Conservation (phyloP, 2,888 invertebrate genomes). For the Strigamia maritima region DNA sequence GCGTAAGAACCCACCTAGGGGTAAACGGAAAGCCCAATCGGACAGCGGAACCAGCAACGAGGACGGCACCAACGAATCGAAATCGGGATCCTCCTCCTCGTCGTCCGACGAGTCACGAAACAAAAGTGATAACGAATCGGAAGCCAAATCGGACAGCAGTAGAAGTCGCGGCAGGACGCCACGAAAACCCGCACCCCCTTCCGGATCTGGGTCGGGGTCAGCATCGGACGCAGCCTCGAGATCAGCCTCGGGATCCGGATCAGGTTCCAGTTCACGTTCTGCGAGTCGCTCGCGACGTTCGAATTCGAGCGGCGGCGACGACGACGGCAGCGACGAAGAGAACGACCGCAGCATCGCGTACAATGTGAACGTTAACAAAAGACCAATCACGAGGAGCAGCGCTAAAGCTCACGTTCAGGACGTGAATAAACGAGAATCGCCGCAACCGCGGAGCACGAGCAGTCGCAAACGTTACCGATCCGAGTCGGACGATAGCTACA, state of each 20-base stretch:
- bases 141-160: neutral
- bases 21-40: neutral
- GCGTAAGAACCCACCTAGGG: neutral
- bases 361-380: slow-evolving; percentile 13
- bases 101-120: slow-evolving; percentile 11
- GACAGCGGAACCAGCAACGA: neutral
- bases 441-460: neutral
- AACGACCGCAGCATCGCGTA: slow-evolving; percentile 43
- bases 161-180: neutral
- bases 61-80: neutral
- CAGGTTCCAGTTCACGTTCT: neutral
- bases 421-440: neutral
- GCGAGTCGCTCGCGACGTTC: slow-evolving; percentile 39
- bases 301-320: slow-evolving; percentile 36
- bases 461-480: slow-evolving; percentile 22
- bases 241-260: neutral
- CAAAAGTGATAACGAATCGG: neutral
- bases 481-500: slow-evolving; percentile 38
- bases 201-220: neutral
- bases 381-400: slow-evolving; percentile 28
- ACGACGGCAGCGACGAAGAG: slow-evolving; percentile 46
- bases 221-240: neutral
- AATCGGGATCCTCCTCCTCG: neutral
- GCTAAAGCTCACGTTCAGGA: neutral
- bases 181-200: neutral